A percentile compares a stretch with the other conserved stretches of the same genome.
Conservation (phyloP, 1,140 invertebrate species). For the Diorhabda elongata region DNA sequence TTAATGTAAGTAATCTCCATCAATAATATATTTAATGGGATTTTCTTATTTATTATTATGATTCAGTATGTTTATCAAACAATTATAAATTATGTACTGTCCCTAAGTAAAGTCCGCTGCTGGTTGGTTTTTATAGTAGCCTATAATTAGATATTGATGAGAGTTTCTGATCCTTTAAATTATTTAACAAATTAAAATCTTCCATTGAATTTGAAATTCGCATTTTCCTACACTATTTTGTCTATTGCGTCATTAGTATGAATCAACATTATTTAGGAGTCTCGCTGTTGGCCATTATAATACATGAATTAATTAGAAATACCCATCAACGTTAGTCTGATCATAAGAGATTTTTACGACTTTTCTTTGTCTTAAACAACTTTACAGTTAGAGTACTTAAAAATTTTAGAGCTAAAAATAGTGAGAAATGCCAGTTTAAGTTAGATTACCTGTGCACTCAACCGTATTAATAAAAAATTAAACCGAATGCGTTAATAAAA, state of each 20-base stretch:
- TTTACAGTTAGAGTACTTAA: background rate
- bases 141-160: no score
- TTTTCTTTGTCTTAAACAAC: background rate
- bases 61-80: no score
- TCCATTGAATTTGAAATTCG: no score
- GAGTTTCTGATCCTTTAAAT: no score
- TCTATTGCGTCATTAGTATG: background rate
- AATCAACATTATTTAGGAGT: background rate
- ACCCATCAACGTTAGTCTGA: background rate
- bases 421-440: background rate
- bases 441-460: background rate
- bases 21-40: no score
- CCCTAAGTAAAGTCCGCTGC: no score
- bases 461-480: background rate
- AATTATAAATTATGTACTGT: no score
- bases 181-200: no score
- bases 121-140: no score
- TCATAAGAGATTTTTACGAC: background rate
- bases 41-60: no score
- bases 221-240: background rate
- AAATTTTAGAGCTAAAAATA: background rate
- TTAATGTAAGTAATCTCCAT: no score
- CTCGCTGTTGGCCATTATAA: background rate
- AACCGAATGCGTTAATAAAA: background rate
- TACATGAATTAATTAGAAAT: constrained; percentile 2